Base-by-base conservation (phyloP, 1,140 invertebrate species). In the Drosophila pallidifrons region DNA sequence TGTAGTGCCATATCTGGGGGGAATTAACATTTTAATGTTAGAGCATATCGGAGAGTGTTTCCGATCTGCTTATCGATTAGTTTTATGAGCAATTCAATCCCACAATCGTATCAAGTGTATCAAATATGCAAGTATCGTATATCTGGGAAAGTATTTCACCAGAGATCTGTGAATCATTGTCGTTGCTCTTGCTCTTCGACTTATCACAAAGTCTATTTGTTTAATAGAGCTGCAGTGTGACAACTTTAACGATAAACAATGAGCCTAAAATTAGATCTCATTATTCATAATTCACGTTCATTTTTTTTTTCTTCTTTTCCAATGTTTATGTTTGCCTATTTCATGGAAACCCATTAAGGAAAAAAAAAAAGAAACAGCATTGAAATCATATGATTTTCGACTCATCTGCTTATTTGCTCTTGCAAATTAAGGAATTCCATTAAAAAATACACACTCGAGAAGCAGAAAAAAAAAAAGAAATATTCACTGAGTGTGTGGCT, bases 241-340 rank as follows among this genome's bases (percentile, higher is more conserved):
- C 47, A 69, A 57, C 41, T 49, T 30, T 3, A 8, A 49, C 16
- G 20, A 74, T 55, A 69, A 74, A 74, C 13, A 61, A 10, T 3
- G 2, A 43, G 25, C 8, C 66, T 57, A 64, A 75, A 75, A 45
- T 70, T 64, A 51, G 59, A 63, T 55, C 54, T 51, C 35, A 58
- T 57, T 75, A 64, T 64, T 70, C 20, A 68, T 16, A 54, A 59
- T 58, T 43, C 6, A 20, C 16, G 5, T 28, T 52, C 8, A 13
- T 30, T n/a, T 35, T 28, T 32, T 30, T 43, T 35, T 28, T 32
- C 16, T 43, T 46, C 28, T 28, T 7, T 41, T 54, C 20, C 20
- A 25, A 25, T 65, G n/a, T 49, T 58, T 41, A 51, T 69, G n/a
- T 47, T 45, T 30, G 43, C 20, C n/a, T 6, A 46, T 28, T 38